A percentile compares a stretch with the other conserved stretches of the same genome.
These are phyloP conservation scores for Dallia pectoralis DNA, from an alignment of 2,797 vertebrate genomes.

Conservation along the genomic window DNA sequence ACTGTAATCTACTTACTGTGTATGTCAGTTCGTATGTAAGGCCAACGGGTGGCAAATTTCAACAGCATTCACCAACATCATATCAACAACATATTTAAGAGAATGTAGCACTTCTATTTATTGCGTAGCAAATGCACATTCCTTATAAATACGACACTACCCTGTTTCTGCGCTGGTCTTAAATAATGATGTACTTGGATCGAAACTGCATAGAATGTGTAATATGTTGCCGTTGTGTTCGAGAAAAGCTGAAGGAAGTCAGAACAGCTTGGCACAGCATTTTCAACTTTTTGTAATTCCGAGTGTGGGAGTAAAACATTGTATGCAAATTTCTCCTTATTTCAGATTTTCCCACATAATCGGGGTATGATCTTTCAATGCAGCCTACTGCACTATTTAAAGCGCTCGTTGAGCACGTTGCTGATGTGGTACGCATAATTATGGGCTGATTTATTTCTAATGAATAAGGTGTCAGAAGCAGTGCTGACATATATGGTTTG, in stretches of 20 bases:
- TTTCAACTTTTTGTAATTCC: background rate
- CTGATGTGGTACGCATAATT: background rate
- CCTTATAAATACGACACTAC: constrained; percentile 12
- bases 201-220: constrained; percentile 5
- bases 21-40: too few species aligned
- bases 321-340: background rate
- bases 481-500: background rate
- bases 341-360: background rate
- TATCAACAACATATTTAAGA: background rate
- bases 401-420: background rate
- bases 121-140: constrained; percentile 20
- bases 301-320: background rate
- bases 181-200: constrained; percentile 32
- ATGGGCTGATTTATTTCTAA: background rate
- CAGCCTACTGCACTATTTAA: constrained; percentile 1
- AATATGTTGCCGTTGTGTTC: background rate
- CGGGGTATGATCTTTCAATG: background rate
- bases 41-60: too few species aligned
- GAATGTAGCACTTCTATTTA: constrained; percentile 4
- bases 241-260: background rate
- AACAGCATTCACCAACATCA: too few species aligned
- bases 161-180: constrained; percentile 11
- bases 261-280: background rate
- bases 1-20: too few species aligned
- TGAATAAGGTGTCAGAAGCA: background rate